Percentiles rank a stretch among this genome's conserved stretches.
Evolutionary conservation across 1,140 invertebrate genomes (phyloP).

Genomic region (Sinonovacula constricta): DNA sequence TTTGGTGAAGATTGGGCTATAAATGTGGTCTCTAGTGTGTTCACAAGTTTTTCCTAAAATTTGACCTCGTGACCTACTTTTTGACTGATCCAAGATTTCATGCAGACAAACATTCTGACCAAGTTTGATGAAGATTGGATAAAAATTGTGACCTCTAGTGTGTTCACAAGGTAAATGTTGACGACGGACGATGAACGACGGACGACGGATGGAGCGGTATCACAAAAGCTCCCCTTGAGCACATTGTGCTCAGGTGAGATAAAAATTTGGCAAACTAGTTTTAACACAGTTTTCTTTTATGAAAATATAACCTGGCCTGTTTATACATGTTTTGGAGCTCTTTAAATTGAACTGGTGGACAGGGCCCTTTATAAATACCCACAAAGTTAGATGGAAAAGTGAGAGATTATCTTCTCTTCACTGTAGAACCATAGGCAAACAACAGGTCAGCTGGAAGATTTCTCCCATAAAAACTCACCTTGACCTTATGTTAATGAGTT

Average conservation of each 20-base stretch:
- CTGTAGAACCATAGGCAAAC: no score
- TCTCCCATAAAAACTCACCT: no score
- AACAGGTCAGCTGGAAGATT: no score
- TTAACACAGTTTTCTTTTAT: no score
- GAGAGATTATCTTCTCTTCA: no score
- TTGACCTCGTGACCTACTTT: neutral
- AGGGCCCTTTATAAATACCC: no score
- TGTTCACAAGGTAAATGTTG: neutral
- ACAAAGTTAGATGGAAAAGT: no score
- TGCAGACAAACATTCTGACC: neutral
- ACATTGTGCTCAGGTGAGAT: neutral
- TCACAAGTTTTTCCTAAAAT: neutral
- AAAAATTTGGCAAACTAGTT: no score
- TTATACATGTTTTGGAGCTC: no score
- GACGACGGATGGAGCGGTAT: neutral
- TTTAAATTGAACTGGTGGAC: no score
- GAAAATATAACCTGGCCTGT: no score
- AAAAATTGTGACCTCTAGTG: neutral
- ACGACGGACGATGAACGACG: neutral
- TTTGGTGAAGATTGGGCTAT: neutral
- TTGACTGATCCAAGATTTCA: neutral
- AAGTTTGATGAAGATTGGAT: neutral
- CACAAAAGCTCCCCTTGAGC: neutral
- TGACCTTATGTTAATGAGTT: no score
- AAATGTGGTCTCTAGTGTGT: neutral